A percentile compares a stretch with the other conserved stretches of the same genome.
phyloP scores from a whole-genome alignment of 2,888 invertebrate genomes.

The Sipha maydis region DNA sequence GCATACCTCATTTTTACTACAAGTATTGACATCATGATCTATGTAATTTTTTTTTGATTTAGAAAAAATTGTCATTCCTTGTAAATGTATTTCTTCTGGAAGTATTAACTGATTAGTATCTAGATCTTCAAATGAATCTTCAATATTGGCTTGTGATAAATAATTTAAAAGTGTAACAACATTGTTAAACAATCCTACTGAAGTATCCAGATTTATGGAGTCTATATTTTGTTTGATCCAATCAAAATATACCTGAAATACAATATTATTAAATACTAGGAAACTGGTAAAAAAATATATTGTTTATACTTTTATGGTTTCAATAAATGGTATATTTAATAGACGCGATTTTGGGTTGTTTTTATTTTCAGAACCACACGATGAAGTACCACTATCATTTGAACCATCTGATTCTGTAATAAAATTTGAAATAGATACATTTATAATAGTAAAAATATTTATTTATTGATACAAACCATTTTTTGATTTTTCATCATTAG shows the following conservation, averaged over 20 bases:
- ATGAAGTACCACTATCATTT: constrained; percentile 59
- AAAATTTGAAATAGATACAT: neutral
- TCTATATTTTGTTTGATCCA: constrained; percentile 46
- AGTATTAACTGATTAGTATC: neutral
- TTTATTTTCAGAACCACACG: constrained; percentile 51
- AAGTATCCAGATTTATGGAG: constrained; percentile 24
- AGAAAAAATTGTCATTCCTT: constrained; percentile 47
- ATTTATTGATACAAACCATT: constrained; percentile 11
- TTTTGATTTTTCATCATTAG: constrained; percentile 50
- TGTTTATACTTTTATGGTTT: constrained; percentile 31
- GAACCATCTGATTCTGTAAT: constrained; percentile 53
- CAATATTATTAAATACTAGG: neutral
- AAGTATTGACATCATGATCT: neutral
- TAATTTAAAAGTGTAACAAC: constrained; percentile 47
- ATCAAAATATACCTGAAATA: constrained; percentile 41
- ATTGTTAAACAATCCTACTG: constrained; percentile 28
- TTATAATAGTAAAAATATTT: neutral
- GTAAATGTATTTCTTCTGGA: constrained; percentile 54
- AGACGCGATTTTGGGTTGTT: constrained; percentile 15
- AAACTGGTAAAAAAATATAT: neutral
- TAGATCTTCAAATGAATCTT: constrained; percentile 2
- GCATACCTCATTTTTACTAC: constrained; percentile 41
- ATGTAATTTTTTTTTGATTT: neutral
- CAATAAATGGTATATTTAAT: constrained; percentile 45
- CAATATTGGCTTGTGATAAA: constrained; percentile 40